Evolutionary conservation across 2,888 invertebrate species (phyloP).

Genomic region (Adelphocoris suturalis): DNA sequence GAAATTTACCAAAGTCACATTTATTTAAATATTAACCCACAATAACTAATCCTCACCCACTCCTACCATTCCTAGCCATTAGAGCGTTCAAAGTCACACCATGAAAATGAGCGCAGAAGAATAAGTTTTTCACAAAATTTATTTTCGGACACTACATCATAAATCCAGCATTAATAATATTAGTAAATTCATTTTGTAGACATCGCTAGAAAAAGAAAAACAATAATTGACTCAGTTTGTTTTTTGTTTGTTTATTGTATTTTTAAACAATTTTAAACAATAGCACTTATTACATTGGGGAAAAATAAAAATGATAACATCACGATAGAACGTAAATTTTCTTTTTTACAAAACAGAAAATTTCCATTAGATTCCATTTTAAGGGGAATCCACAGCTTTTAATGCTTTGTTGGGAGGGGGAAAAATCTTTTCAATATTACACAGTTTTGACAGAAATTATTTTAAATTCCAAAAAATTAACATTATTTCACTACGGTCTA

Average conservation of each 20-base stretch:
- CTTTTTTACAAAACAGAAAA: background rate
- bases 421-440: background rate
- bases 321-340: slow-evolving; percentile 17
- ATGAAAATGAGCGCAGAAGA: background rate
- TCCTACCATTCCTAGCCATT: too few relatives aligned
- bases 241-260: slow-evolving; percentile 40
- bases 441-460: background rate
- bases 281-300: slow-evolving; percentile 32
- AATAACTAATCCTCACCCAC: too few relatives aligned
- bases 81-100: background rate
- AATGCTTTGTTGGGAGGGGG: background rate
- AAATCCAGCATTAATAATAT: slow-evolving; percentile 28
- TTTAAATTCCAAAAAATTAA: background rate
- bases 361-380: background rate
- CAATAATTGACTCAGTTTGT: slow-evolving; percentile 35
- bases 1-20: too few relatives aligned
- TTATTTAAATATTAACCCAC: too few relatives aligned
- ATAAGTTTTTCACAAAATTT: slow-evolving; percentile 30
- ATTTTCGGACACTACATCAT: slow-evolving; percentile 39
- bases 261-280: slow-evolving; percentile 29
- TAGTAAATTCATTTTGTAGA: slow-evolving; percentile 34
- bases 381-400: background rate
- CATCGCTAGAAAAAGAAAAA: slow-evolving; percentile 46
- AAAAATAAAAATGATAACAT: background rate
- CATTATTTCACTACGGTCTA: background rate